Conservation (phyloP, 64 coral and sea anemone species). For the Montipora foliosa region DNA sequence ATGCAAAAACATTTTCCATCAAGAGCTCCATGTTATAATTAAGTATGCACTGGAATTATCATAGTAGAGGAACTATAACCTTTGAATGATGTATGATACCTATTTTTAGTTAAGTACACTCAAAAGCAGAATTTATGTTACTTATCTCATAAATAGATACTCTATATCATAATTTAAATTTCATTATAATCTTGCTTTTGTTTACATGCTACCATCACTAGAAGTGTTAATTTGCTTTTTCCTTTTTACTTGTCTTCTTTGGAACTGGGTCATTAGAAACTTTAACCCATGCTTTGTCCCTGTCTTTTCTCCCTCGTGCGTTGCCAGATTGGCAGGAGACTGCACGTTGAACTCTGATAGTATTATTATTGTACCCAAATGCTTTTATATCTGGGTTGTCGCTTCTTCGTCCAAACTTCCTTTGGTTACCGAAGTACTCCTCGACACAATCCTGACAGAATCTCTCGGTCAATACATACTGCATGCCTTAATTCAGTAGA, state of each 20-base stretch:
- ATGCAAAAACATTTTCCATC: too few relatives aligned
- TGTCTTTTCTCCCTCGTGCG: too few relatives aligned
- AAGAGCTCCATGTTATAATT: too few relatives aligned
- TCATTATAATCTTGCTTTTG: not conserved
- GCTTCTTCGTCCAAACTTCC: conserved; percentile 22
- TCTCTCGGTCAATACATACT: conserved; percentile 21
- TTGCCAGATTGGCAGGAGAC: too few relatives aligned
- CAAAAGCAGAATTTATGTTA: not conserved
- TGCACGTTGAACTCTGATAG: too few relatives aligned
- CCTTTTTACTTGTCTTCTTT: conserved; percentile 4
- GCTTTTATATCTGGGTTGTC: not conserved
- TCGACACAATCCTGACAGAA: conserved; percentile 52
- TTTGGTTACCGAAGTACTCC: conserved; percentile 37
- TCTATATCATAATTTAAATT: not conserved
- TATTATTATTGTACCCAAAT: too few relatives aligned
- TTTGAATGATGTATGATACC: too few relatives aligned
- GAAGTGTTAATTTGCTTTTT: not conserved
- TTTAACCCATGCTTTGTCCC: conserved; percentile 36
- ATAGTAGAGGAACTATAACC: too few relatives aligned
- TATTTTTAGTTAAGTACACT: not conserved
- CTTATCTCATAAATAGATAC: not conserved
- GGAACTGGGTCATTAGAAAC: conserved; percentile 48
- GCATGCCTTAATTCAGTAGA: conserved; percentile 26
- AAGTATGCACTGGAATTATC: too few relatives aligned
- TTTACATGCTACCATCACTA: not conserved